Base-by-base conservation (phyloP, 2,888 invertebrate species). In the Rhimphoctona megacephalus region DNA sequence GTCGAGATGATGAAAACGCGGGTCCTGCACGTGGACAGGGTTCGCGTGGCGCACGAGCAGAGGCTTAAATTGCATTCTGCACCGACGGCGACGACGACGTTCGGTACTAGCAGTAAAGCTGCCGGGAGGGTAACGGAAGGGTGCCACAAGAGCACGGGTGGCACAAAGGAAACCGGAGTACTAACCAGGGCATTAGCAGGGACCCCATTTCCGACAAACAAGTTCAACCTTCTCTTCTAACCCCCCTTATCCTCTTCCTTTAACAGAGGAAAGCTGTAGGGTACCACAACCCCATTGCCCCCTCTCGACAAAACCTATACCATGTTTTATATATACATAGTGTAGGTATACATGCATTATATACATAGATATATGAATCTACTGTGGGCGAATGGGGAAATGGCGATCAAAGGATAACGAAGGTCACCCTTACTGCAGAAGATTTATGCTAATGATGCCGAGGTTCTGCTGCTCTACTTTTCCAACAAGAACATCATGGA, bases 171-270 rank as follows among this genome's bases (percentile, higher is more conserved):
- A 91, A 90, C 89, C 89, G 91, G 91, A 90, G 92, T 92, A 93
- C 93, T 93, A 93, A 93, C 92, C 93, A 92, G 92, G 93, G 92
- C 93, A 93, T 93, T 93, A 93, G 91, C 91, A 91, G 92, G 90
- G 91, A 90, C 91, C 92, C 90, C 90, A 90, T 91, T 92, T 92
- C 92, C 91, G 91, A 92, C 92, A 91, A 92, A 92, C 92, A 92
- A 92, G 91, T 91, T 90, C 90, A 90, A 91, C 90, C 91, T 91
- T 90, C 91, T 87, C 82, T 87, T 84, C 85, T 84, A 82, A 83
- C 70, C 80, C 85, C 82, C 61, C 66, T 17, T 81, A 74, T 81
- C 64, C 57, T 85, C 81, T 82, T 76, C 82, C 76, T 82, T 61
- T 61, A 49, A 7, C 66, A 46, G 39, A 49, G 67, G 66, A 61